These are phyloP conservation scores for Gymnoscopelus microlampas DNA, from an alignment of 2,797 vertebrate species.

Conservation along the genomic window DNA sequence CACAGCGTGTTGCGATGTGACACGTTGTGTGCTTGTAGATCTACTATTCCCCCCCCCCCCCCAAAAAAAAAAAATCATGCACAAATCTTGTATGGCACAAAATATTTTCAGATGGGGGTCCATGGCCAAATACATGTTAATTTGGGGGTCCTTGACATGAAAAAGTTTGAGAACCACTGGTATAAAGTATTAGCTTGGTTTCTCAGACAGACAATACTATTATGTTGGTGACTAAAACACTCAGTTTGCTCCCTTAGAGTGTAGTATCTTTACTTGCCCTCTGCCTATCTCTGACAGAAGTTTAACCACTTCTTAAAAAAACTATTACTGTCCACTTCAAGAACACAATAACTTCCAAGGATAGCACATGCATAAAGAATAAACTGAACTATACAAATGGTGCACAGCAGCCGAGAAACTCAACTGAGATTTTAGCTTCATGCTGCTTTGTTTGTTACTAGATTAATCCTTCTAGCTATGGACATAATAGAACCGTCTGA, in stretches of 20 bases:
- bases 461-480: background rate
- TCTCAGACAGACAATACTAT: constrained; percentile 12
- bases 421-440: constrained; percentile 4
- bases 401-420: constrained; percentile 7
- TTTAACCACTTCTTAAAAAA: constrained; percentile 33
- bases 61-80: too few relatives aligned
- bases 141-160: too few relatives aligned
- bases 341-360: constrained; percentile 3
- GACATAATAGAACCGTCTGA: background rate
- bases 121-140: too few relatives aligned
- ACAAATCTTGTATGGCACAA: too few relatives aligned
- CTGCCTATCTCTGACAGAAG: background rate
- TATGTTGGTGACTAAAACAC: constrained; percentile 2
- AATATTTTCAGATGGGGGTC: too few relatives aligned
- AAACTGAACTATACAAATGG: constrained; percentile 24
- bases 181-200: background rate
- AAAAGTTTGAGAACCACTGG: too few relatives aligned
- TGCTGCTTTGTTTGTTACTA: constrained; percentile 12
- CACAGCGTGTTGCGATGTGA: background rate
- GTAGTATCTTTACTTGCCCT: constrained; percentile 7
- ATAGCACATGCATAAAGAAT: constrained; percentile 12
- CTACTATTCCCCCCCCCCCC: too few relatives aligned
- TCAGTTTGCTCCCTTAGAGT: constrained; percentile 16
- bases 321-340: constrained; percentile 6
- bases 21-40: background rate